Conservation (phyloP, 2,888 invertebrate species). For the Conistra vaccinii region DNA sequence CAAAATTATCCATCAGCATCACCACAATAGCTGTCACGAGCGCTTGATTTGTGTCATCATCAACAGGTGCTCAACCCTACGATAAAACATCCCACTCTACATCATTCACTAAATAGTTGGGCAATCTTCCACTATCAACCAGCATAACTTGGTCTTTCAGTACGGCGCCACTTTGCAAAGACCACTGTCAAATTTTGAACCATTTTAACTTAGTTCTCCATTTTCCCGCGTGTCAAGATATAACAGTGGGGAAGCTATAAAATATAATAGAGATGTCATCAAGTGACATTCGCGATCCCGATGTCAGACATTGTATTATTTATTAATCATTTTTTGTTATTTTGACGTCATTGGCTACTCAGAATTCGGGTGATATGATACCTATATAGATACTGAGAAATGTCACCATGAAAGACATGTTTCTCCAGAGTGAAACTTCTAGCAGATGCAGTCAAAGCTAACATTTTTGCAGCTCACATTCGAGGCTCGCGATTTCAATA, state of each 20-base stretch:
- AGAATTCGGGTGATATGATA: constrained; percentile 13
- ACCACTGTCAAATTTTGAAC: not conserved
- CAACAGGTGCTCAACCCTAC: constrained; percentile 41
- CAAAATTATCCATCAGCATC: constrained; percentile 18
- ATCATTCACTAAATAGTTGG: constrained; percentile 40
- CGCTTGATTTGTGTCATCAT: constrained; percentile 20
- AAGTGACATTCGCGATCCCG: constrained; percentile 2
- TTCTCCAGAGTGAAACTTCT: not conserved
- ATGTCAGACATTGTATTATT: constrained; percentile 48
- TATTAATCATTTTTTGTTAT: constrained; percentile 38
- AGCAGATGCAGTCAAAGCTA: not conserved
- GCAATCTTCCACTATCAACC: constrained; percentile 25
- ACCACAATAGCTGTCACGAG: constrained; percentile 34
- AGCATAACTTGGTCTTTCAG: constrained; percentile 3
- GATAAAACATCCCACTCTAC: constrained; percentile 30
- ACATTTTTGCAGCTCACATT: not conserved
- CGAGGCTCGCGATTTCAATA: no score
- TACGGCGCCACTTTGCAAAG: not conserved
- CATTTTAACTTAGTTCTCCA: not conserved
- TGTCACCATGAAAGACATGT: not conserved
- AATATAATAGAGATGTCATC: constrained; percentile 55
- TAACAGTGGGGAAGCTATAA: constrained; percentile 5
- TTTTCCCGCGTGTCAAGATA: not conserved
- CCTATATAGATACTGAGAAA: constrained; percentile 6
- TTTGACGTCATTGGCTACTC: constrained; percentile 32